These are phyloP conservation scores for Mus spicilegus DNA, from an alignment of 2,113 vertebrate genomes.

Conservation along the genomic window DNA sequence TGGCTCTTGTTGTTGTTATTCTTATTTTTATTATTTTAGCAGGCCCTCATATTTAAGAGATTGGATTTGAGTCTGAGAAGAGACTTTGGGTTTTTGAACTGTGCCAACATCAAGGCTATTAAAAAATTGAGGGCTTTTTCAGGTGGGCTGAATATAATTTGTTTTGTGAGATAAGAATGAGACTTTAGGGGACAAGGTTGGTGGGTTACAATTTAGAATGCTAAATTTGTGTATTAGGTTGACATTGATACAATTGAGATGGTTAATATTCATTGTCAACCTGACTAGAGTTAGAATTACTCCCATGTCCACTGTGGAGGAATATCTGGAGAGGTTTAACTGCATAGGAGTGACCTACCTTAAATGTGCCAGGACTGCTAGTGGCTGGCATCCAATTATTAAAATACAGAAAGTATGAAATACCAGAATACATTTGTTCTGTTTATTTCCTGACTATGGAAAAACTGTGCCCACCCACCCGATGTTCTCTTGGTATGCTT, in stretches of 20 bases:
- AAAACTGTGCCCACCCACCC: neutral
- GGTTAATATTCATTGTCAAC: neutral
- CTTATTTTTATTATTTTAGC: neutral
- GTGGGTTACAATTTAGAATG: neutral
- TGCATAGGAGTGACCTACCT: neutral
- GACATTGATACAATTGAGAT: neutral
- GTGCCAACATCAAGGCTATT: neutral
- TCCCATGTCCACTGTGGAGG: neutral
- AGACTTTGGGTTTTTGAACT: neutral
- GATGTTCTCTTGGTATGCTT: neutral
- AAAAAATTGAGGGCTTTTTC: neutral
- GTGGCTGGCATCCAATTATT: neutral
- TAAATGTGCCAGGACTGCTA: neutral
- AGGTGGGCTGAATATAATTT: neutral
- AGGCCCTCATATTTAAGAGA: neutral
- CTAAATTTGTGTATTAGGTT: neutral
- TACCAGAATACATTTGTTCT: neutral
- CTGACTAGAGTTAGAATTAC: neutral
- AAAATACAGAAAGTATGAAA: neutral
- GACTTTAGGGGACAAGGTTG: neutral
- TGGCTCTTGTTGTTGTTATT: neutral
- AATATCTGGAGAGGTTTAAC: neutral
- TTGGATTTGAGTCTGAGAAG: neutral
- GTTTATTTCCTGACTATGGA: neutral
- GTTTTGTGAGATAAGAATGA: neutral